phyloP scores from a whole-genome alignment of 2,113 vertebrate genomes.

The Myotis yumanensis region DNA sequence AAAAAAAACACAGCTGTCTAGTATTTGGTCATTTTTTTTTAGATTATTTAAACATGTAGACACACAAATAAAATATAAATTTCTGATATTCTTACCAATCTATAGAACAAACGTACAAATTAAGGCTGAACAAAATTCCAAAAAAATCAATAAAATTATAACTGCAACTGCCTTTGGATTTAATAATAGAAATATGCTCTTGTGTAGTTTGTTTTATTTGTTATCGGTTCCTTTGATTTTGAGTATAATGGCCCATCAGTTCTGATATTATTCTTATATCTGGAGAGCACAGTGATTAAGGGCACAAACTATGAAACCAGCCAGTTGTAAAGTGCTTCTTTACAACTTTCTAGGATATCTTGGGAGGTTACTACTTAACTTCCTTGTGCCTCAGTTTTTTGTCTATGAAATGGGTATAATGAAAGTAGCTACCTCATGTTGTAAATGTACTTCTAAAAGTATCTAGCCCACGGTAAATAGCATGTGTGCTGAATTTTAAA shows the following conservation, averaged over 20 bases:
- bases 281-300: background rate
- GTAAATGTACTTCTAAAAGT: background rate
- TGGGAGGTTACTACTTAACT: background rate
- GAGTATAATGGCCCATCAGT: background rate
- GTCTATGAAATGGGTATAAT: background rate
- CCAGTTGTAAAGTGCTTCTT: background rate
- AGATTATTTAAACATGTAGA: background rate
- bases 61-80: background rate
- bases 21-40: background rate
- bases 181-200: background rate
- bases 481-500: background rate
- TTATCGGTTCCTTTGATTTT: background rate
- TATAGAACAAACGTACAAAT: background rate
- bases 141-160: background rate
- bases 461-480: background rate
- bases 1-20: background rate
- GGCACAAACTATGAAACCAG: background rate
- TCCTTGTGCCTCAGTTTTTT: background rate
- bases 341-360: background rate
- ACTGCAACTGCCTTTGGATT: background rate
- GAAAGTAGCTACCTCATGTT: background rate
- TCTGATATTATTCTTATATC: background rate
- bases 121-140: background rate
- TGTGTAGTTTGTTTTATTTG: background rate
- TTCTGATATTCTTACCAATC: background rate